Base-by-base conservation (phyloP, 2,888 invertebrate species). In the Scotopteryx bipunctaria region DNA sequence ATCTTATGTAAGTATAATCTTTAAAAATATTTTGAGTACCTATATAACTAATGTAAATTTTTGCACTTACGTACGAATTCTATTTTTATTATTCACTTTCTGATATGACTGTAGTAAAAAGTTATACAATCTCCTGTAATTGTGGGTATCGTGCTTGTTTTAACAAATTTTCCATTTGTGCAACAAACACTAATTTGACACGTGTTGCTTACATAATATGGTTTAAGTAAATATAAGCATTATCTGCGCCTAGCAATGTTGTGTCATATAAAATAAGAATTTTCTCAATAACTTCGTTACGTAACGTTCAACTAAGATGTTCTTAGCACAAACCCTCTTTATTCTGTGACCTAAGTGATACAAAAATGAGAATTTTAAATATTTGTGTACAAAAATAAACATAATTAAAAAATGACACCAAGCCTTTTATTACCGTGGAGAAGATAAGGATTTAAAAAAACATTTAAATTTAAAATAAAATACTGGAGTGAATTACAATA, bases 401-500 rank as follows among this genome's bases (percentile, higher is more conserved):
- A 32, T 44, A 44, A 23, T 17, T 21, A 13, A 35, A 21, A 37
- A 35, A 35, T n/a, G 2, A 25, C 2, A 25, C 25, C 25, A n/a
- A 8, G 25, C 9, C 9, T 25, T 25, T 25, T 8, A 27, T 11
- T 27, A 11, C 27, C 5, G n/a, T n/a, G n/a, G 5, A 5, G 8
- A 35, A 19, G 14, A 19, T n/a, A 16, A 6, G 23, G 4, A 2
- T 8, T 32, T 5, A 2, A 5, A 11, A 0, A 27, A 1, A 0
- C 11, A 27, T 4, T n/a, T 2, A 17, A 27, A 37, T 33, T n/a
- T n/a, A n/a, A 29, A 55, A 47, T 53, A 19, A 57, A 57, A 54
- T 58, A 8, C 50, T 45, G 33, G 41, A 17, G 13, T 19, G 27
- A 37, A 29, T 52, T 27, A 46, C 45, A 56, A 70, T 77, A 77